phyloP scores from a whole-genome alignment of 2,113 vertebrate genomes.

The Saccopteryx bilineata region DNA sequence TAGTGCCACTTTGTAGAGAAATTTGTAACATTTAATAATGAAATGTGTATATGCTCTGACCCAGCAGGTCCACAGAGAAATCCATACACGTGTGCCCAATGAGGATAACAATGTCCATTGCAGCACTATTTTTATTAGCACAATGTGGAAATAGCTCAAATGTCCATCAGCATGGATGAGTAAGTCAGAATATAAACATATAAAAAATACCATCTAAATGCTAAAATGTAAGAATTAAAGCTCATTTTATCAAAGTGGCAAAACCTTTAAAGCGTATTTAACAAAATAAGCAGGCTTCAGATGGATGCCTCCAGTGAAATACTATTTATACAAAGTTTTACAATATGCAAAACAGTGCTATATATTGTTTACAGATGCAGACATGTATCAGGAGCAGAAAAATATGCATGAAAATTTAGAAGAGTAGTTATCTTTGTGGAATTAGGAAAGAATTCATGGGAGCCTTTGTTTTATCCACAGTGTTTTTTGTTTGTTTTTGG shows the following conservation, averaged over 20 bases:
- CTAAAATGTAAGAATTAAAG: slow-evolving; percentile 39
- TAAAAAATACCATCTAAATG: slow-evolving; percentile 5
- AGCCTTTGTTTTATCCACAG: neutral
- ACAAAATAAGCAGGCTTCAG: neutral
- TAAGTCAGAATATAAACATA: neutral
- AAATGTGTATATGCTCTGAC: neutral
- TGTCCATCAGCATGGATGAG: neutral
- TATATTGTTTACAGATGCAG: neutral
- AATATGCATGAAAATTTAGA: neutral
- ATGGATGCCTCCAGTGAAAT: neutral
- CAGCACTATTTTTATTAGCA: neutral
- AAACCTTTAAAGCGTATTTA: slow-evolving; percentile 18
- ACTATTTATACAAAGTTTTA: slow-evolving; percentile 21
- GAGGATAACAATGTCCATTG: neutral
- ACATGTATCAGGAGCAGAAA: slow-evolving; percentile 15
- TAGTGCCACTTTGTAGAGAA: neutral
- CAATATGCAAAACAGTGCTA: neutral
- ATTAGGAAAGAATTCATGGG: neutral
- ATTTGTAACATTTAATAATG: neutral
- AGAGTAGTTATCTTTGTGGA: neutral
- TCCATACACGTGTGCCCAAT: neutral
- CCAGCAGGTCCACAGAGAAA: neutral
- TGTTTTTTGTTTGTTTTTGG: neutral
- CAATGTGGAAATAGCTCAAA: neutral
- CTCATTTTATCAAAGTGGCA: neutral